Evolutionary conservation across 2,888 invertebrate species (phyloP).

Genomic region (Heliconius aoede): DNA sequence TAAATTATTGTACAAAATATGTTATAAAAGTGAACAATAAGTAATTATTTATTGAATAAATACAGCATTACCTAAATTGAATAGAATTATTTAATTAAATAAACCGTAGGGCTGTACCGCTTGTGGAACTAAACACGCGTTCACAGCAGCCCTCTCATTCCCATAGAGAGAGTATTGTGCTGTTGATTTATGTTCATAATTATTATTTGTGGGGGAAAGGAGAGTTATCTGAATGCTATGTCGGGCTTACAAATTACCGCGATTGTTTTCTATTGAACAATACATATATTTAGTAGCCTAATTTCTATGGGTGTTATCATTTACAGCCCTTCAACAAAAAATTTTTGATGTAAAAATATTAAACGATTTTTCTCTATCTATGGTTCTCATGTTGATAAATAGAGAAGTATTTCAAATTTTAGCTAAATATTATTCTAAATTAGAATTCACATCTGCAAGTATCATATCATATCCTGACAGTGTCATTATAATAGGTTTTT

Average conservation of each 20-base stretch:
- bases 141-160: conserved; percentile 42
- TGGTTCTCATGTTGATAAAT: too few relatives aligned
- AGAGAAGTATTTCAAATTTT: too few relatives aligned
- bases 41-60: neutral
- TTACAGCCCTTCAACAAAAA: neutral
- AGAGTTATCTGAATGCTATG: conserved; percentile 58
- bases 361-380: neutral
- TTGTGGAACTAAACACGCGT: conserved; percentile 38
- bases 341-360: neutral
- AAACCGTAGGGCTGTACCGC: conserved; percentile 19
- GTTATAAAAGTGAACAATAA: too few relatives aligned
- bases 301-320: conserved; percentile 42
- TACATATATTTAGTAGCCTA: conserved; percentile 47
- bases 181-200: conserved; percentile 64
- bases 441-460: neutral
- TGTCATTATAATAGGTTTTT: too few relatives aligned
- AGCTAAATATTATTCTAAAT: neutral
- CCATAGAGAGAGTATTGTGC: conserved; percentile 45
- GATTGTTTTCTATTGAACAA: conserved; percentile 60
- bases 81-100: conserved; percentile 22
- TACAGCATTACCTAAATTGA: neutral
- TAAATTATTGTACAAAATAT: too few relatives aligned
- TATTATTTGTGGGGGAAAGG: conserved; percentile 65
- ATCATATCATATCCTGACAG: neutral
- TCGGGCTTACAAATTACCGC: conserved; percentile 59